Evolutionary conservation across 2,797 vertebrate species (phyloP), one percentile per base, ranked within the genome.

Genomic region (Ptychadena robeensis): DNA sequence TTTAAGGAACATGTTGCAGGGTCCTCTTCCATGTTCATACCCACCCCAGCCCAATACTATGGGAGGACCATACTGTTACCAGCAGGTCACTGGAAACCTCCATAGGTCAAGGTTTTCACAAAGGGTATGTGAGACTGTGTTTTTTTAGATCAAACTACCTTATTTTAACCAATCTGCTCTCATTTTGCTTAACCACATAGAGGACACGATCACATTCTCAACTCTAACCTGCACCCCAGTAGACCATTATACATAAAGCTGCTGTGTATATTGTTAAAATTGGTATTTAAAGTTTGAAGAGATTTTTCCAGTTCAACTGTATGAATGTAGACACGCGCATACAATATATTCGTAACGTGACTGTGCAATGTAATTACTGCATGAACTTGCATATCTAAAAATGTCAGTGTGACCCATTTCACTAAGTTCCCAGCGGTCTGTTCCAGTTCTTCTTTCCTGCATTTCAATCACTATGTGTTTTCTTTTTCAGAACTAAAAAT

Each of bases 311-410:
- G 44, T 53, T 22, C 44, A 53, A 53, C 44, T 1, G 44, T n/a
- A 8, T 53, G 18, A 53, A 22, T 22, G 18, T 22, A 53, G 44
- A 53, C 44, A 53, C 44, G 18, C 44, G 44, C 44, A 53, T 53
- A 22, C 2, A 7, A 53, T 53, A 53, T 53, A 53, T 53, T 53
- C 18, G 10, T 38, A 53, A 53, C 44, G 44, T 53, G 44, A 53
- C 44, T 53, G 44, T 6, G 44, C 44, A 53, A 15, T n/a, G 18
- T 53, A 53, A 53, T 61, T 61, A 61, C n/a, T 61, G n/a, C 59
- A 25, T 61, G 59, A 9, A 61, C 59, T 28, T 61, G 59, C 59
- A 61, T 61, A 61, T 61, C n/a, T 61, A 61, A 61, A 61, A 61
- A 61, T 28, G 27, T 61, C 10, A 25, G n/a, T 61, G 59, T 61